Base-by-base conservation (phyloP, 2,888 invertebrate genomes). In the Sisyra nigra region DNA sequence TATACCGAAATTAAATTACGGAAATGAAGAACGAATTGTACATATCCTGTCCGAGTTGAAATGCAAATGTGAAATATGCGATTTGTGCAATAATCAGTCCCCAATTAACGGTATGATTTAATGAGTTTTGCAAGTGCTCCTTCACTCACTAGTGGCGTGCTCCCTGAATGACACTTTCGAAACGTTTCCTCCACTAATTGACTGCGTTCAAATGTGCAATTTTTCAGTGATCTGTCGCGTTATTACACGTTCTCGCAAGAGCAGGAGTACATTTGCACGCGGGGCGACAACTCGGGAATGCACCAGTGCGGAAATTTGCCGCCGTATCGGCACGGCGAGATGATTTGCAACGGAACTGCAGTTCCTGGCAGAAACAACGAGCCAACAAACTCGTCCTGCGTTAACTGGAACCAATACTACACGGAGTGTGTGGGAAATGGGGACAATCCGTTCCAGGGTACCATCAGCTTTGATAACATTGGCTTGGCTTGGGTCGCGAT, bases 401-500 rank as follows among this genome's bases (percentile, higher is more conserved):
- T 98, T 53, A 88, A 98, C 68, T 98, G 97, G 97, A 94, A 98
- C 68, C 82, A 87, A 66, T 99, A 98, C 67, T 99, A 97, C 63
- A 91, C 88, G 41, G 81, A 84, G 56, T 99, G 98, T 66, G 79
- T 81, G 48, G 83, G 92, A 49, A 81, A 87, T 52, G 92, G 88
- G 43, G 77, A 83, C 55, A 99, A 99, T 69, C 98, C 98, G 10
- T 98, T 97, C 65, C 91, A 92, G 67, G 97, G 97, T 47, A 94
- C 98, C 45, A 97, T 99, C 57, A 94, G 94, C 33, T 99, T 99
- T 65, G 98, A 99, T 68, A 98, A 99, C 67, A 99, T 98, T 56
- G 98, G 98, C 50, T 79, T 98, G 55, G 98, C 98, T 17, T 99
- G 98, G 97, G 96, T 98, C 49, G 97, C 98, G 51, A 99, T 99